A percentile compares a stretch with the other conserved stretches of the same genome.
Conservation (phyloP, 2,113 vertebrate genomes). For the Nymphicus hollandicus region DNA sequence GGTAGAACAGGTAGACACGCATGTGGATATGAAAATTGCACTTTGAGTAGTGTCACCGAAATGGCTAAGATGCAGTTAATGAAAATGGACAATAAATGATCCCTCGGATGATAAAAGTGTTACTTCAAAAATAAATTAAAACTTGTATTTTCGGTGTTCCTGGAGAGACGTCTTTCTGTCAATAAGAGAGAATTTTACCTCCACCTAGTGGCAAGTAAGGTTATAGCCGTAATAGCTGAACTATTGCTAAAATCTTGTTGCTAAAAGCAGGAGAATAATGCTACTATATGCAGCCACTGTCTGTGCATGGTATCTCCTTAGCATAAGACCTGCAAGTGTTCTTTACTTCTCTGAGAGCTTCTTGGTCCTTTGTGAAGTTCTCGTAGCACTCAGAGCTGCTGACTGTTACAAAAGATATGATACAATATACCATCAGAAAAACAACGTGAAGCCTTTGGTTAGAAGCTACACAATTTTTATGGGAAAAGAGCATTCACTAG, state of each 20-base stretch:
- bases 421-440: neutral
- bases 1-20: neutral
- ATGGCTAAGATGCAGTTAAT: neutral
- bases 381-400: neutral
- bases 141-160: neutral
- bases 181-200: neutral
- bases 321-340: neutral
- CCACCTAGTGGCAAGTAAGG: slow-evolving; percentile 8
- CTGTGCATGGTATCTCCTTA: neutral
- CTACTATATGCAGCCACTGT: neutral
- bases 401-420: neutral
- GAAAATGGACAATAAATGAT: neutral
- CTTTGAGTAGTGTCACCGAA: neutral
- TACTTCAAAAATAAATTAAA: neutral
- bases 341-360: neutral
- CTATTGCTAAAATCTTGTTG: neutral
- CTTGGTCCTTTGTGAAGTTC: neutral
- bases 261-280: neutral
- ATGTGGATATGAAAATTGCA: neutral
- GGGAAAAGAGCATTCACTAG: neutral
- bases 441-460: neutral
- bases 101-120: neutral
- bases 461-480: neutral
- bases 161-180: neutral
- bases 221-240: neutral